Evolutionary conservation across 2,797 vertebrate species (phyloP).

Genomic region (Podarcis lilfordi): DNA sequence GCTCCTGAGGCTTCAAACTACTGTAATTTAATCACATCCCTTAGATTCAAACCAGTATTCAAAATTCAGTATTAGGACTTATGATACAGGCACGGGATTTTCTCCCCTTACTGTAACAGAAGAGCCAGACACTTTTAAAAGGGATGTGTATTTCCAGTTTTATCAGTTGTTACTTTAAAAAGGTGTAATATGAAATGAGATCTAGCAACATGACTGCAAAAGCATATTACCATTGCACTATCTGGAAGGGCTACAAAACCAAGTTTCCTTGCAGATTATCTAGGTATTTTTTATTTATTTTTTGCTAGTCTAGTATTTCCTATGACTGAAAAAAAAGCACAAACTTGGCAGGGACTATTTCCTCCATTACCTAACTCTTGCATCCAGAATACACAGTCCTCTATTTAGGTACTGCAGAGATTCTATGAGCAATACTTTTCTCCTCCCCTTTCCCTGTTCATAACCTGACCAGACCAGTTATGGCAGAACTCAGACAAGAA

Average conservation of each 20-base stretch:
- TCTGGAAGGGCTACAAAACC: not conserved
- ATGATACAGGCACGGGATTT: not conserved
- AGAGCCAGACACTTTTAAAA: not conserved
- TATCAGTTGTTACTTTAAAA: not conserved
- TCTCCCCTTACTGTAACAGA: not conserved
- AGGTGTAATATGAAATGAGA: not conserved
- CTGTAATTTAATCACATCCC: not conserved
- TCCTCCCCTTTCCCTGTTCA: constrained; percentile 18
- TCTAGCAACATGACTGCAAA: not conserved
- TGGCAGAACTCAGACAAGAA: constrained; percentile 46
- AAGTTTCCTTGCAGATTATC: not conserved
- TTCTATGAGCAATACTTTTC: constrained; percentile 18
- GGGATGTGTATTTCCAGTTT: not conserved
- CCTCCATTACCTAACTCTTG: not conserved
- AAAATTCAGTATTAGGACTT: not conserved
- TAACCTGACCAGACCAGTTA: constrained; percentile 43
- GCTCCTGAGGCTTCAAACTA: not conserved
- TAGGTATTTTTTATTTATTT: not conserved
- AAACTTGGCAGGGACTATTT: not conserved
- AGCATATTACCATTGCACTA: not conserved
- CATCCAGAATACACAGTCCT: not conserved
- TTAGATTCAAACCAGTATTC: not conserved
- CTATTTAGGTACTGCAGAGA: constrained; percentile 24
- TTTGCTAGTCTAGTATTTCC: not conserved
- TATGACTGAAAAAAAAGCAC: not conserved